Conservation (phyloP, 2,797 vertebrate species). For the Coregonus sp. region DNA sequence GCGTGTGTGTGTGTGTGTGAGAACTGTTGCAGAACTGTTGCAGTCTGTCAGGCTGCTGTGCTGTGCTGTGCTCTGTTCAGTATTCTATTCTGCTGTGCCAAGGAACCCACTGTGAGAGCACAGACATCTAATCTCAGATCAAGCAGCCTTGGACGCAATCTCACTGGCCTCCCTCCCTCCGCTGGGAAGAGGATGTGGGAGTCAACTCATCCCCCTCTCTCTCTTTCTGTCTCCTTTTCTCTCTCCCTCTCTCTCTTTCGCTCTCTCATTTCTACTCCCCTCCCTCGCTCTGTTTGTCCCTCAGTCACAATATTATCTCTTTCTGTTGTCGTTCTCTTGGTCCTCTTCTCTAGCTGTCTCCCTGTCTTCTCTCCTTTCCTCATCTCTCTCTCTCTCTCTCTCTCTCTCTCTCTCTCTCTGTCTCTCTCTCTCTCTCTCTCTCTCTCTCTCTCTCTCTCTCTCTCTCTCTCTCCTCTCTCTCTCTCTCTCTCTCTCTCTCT, state of each 20-base stretch:
- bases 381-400: neutral
- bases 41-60: no score
- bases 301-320: no score
- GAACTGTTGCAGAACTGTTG: no score
- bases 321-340: neutral
- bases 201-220: neutral
- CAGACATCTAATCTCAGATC: constrained; percentile 67
- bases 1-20: neutral
- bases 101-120: constrained; percentile 47
- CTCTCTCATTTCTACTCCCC: neutral
- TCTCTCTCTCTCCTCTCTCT: no score
- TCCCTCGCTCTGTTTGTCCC: no score
- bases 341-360: constrained; percentile 10
- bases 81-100: constrained; percentile 31
- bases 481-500: no score
- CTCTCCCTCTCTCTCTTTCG: constrained; percentile 4
- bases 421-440: neutral
- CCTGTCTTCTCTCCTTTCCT: neutral
- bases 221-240: constrained; percentile 12
- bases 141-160: constrained; percentile 59
- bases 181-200: constrained; percentile 53
- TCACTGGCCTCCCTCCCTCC: constrained; percentile 47
- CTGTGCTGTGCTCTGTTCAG: neutral
- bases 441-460: neutral
- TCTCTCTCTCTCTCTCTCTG: no score